Evolutionary conservation across 2,797 vertebrate species (phyloP).

Genomic region (Danio choprae): DNA sequence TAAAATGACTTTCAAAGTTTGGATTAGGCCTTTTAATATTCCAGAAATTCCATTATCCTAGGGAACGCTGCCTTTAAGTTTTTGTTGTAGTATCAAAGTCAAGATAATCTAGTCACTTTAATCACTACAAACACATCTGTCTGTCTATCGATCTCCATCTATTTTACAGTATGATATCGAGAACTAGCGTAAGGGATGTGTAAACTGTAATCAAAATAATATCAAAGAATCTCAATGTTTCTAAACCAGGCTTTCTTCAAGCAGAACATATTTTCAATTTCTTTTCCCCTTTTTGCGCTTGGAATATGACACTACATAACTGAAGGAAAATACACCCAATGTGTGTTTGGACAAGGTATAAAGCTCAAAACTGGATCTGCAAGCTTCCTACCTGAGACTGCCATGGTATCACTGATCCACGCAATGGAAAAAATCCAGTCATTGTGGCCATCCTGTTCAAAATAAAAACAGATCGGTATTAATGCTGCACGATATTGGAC

Average conservation of each 20-base stretch:
- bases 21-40: too few species aligned
- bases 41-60: too few species aligned
- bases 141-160: too few species aligned
- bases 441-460: slow-evolving; percentile 92
- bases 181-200: background rate
- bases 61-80: too few species aligned
- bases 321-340: too few species aligned
- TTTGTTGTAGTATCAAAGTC: too few species aligned
- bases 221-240: background rate
- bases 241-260: background rate
- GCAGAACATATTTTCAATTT: background rate
- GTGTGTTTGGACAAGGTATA: background rate
- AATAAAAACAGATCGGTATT: slow-evolving; percentile 40
- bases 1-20: too few species aligned
- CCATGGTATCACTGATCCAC: slow-evolving; percentile 98
- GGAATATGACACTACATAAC: background rate
- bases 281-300: background rate
- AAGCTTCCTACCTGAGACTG: slow-evolving; percentile 89
- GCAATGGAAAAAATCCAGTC: slow-evolving; percentile 99
- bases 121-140: too few species aligned
- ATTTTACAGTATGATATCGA: background rate
- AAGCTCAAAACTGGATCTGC: slow-evolving; percentile 17
- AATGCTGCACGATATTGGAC: background rate
- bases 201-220: background rate
- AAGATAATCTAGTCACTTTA: too few species aligned